These are phyloP conservation scores for Babylonia areolata DNA, from an alignment of 1,140 invertebrate species.

Conservation along the genomic window DNA sequence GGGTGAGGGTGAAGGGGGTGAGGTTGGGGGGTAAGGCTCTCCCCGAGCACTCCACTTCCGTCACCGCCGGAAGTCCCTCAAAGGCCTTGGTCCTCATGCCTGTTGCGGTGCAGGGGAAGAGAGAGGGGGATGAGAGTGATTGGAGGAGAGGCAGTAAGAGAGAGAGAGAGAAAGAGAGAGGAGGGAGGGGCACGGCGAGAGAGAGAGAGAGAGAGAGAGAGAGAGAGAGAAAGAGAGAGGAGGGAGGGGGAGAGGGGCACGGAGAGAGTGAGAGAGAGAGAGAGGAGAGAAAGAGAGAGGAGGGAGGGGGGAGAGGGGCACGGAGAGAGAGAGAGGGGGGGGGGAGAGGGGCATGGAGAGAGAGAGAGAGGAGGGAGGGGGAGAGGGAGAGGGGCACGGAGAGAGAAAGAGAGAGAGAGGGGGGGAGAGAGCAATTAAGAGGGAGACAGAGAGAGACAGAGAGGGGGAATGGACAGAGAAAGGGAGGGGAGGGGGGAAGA, in stretches of 20 bases:
- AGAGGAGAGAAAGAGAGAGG: too few relatives aligned
- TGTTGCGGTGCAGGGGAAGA: neutral
- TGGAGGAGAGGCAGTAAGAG: neutral
- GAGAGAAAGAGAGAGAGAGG: neutral
- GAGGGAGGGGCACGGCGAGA: too few relatives aligned
- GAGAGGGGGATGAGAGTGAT: neutral
- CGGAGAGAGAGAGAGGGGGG: too few relatives aligned
- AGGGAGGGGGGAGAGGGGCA: too few relatives aligned
- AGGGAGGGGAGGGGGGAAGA: too few relatives aligned
- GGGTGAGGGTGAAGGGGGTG: neutral
- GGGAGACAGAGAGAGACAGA: too few relatives aligned
- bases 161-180: too few relatives aligned
- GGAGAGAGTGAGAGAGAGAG: too few relatives aligned
- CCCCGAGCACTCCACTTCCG: constrained; percentile 9
- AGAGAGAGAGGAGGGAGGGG: neutral
- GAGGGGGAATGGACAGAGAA: too few relatives aligned
- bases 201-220: too few relatives aligned
- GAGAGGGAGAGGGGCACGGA: neutral
- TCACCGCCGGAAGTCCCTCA: neutral
- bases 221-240: too few relatives aligned
- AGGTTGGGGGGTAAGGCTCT: neutral
- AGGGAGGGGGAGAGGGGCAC: too few relatives aligned
- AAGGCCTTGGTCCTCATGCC: neutral
- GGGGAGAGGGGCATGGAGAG: neutral
- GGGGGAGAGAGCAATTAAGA: neutral